Base-by-base conservation (phyloP, 2,113 vertebrate genomes). In the Catagonus wagneri region DNA sequence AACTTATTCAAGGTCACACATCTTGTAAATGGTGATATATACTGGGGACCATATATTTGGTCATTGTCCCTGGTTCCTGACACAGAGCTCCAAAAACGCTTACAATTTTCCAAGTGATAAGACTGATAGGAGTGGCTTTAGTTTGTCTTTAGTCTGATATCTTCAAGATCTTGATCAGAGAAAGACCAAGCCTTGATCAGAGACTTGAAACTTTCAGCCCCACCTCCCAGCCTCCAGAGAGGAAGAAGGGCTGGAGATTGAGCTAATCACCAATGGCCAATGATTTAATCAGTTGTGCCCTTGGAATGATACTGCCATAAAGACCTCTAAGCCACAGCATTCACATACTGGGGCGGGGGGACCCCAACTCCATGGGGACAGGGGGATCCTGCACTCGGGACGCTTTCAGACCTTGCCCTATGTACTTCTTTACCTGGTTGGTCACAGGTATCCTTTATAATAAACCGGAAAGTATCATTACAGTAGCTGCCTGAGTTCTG, bases 381-480 rank as follows among this genome's bases (percentile, higher is more conserved):
- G 27, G 17, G 17, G 32, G 17, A 3, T 6, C 27, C 19, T 69
- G 14, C 20, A 74, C 32, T 65, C 13, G n/a, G 32, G 60, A 10
- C 3, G 4, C 22, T 39, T 6, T 20, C 4, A 23, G 32, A 50
- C 19, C n/a, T 76, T 22, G 17, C 0, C 1, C 8, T 4, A 6
- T 52, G 36, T 44, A 32, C 14, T 27, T 76, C n/a, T 44, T 22
- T n/a, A 17, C 23, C 54, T 63, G 19, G 8, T 14, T 50, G 16
- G 39, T 63, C 34, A 36, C 50, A 29, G 56, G 15, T 44, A 11
- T 50, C 52, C 75, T 63, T 86, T 44, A 81, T 29, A 50, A 60
- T 11, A 39, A 74, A 22, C 0, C 2, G 34, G 10, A 29, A 34
- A 72, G 7, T 6, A 4, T 14, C 22, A 32, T 14, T 5, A 29